phyloP scores from a whole-genome alignment of 2,797 vertebrate species.

The Sebastes variabilis region DNA sequence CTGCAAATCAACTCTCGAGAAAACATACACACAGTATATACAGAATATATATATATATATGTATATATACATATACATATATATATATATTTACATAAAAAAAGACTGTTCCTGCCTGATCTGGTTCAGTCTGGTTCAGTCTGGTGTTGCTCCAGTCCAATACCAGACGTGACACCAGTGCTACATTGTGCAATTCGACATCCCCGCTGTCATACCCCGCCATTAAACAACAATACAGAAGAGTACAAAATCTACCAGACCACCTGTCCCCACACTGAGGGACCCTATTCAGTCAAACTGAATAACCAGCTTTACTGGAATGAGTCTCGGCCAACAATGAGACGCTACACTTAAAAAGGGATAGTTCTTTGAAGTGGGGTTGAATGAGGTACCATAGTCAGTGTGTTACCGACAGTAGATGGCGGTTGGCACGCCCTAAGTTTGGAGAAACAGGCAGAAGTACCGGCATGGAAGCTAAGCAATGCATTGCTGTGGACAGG shows the following conservation, averaged over 20 bases:
- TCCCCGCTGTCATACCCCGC: conserved; percentile 20
- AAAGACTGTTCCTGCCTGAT: conserved; percentile 45
- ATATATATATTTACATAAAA: conserved; percentile 13
- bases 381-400: background rate
- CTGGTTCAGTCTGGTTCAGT: conserved; percentile 33
- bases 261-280: conserved; percentile 12
- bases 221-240: conserved; percentile 13
- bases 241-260: conserved; percentile 42
- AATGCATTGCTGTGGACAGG: background rate
- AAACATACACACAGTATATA: conserved; percentile 39
- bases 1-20: conserved; percentile 46
- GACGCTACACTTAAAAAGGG: conserved; percentile 42
- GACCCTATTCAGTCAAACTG: conserved; percentile 64
- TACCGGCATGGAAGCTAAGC: background rate
- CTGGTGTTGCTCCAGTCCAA: conserved; percentile 27
- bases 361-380: background rate
- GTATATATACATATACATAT: background rate
- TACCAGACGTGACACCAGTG: conserved; percentile 50
- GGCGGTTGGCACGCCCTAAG: background rate
- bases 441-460: background rate
- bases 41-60: conserved; percentile 9
- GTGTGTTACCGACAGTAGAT: background rate
- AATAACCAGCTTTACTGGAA: conserved; percentile 15
- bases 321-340: conserved; percentile 25
- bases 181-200: conserved; percentile 72